Percentiles rank a stretch among this genome's conserved stretches.
Evolutionary conservation across 2,113 vertebrate genomes (phyloP).

Genomic region (Agelaius tricolor): DNA sequence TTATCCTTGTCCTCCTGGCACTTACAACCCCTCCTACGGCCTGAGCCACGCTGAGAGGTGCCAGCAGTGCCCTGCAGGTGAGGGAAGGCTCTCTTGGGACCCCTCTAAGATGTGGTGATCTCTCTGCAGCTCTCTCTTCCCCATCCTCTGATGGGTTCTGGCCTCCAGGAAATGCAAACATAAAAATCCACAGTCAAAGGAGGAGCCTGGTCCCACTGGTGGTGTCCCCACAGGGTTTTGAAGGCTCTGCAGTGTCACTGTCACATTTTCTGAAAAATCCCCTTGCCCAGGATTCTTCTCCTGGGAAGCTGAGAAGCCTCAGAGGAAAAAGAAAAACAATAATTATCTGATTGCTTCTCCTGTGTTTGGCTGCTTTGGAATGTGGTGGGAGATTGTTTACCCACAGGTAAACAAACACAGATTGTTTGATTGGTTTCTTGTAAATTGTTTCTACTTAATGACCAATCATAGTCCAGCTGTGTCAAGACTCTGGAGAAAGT

Average conservation of each 20-base stretch:
- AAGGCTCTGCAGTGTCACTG: neutral
- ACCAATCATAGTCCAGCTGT: no score
- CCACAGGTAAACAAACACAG: no score
- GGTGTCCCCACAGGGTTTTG: neutral
- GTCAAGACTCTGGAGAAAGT: no score
- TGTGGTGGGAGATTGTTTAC: no score
- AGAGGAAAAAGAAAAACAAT: no score
- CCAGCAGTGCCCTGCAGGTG: constrained; percentile 84
- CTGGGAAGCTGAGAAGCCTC: no score
- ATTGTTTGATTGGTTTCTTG: no score
- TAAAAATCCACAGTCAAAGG: neutral
- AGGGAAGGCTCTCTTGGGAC: neutral
- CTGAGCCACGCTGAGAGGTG: constrained; percentile 78
- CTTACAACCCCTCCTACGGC: constrained; percentile 76
- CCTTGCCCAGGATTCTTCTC: no score
- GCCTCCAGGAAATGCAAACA: neutral
- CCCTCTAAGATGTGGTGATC: neutral
- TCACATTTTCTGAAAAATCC: no score
- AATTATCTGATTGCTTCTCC: no score
- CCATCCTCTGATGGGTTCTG: rapidly evolving
- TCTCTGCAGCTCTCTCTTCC: neutral
- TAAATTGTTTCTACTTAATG: no score
- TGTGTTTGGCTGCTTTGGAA: no score
- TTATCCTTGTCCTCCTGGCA: constrained; percentile 82
- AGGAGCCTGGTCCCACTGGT: neutral